A percentile compares a stretch with the other conserved stretches of the same genome.
phyloP scores from a whole-genome alignment of 2,888 invertebrate genomes.

The Parelbella ahira region DNA sequence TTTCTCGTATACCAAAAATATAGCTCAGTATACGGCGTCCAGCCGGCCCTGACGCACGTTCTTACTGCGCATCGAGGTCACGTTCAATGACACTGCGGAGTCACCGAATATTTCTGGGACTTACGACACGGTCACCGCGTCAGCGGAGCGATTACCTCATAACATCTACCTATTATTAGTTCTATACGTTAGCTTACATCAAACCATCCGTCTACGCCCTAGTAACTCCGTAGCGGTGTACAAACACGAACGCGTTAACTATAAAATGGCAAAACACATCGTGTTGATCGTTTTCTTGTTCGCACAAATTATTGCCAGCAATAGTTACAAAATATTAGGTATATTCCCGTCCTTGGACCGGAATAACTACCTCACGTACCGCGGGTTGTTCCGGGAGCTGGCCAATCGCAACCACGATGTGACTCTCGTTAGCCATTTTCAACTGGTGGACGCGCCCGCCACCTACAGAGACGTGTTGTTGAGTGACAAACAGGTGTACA shows the following conservation, averaged over 20 bases:
- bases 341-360: slow-evolving; percentile 76
- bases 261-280: slow-evolving; percentile 52
- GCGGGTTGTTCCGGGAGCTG: slow-evolving; percentile 70
- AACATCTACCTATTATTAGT: slow-evolving; percentile 73
- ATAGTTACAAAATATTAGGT: slow-evolving; percentile 73
- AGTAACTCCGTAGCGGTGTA: slow-evolving; percentile 61
- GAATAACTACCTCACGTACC: slow-evolving; percentile 75
- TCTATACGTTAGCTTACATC: slow-evolving; percentile 53
- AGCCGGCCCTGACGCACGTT: slow-evolving; percentile 43
- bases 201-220: slow-evolving; percentile 56
- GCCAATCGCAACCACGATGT: slow-evolving; percentile 76
- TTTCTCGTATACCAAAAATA: slow-evolving; percentile 24
- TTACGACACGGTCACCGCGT: slow-evolving; percentile 65
- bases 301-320: slow-evolving; percentile 47
- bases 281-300: slow-evolving; percentile 49
- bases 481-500: slow-evolving; percentile 59
- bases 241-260: slow-evolving; percentile 58
- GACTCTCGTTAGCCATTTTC: slow-evolving; percentile 76
- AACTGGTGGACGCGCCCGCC: slow-evolving; percentile 61
- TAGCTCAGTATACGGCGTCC: slow-evolving; percentile 41
- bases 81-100: slow-evolving; percentile 54
- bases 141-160: slow-evolving; percentile 72
- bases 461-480: slow-evolving; percentile 79
- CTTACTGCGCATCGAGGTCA: slow-evolving; percentile 58
- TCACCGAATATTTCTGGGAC: slow-evolving; percentile 66